These are phyloP conservation scores for Gambusia holbrooki DNA, from an alignment of 2,113 vertebrate genomes.

Conservation along the genomic window DNA sequence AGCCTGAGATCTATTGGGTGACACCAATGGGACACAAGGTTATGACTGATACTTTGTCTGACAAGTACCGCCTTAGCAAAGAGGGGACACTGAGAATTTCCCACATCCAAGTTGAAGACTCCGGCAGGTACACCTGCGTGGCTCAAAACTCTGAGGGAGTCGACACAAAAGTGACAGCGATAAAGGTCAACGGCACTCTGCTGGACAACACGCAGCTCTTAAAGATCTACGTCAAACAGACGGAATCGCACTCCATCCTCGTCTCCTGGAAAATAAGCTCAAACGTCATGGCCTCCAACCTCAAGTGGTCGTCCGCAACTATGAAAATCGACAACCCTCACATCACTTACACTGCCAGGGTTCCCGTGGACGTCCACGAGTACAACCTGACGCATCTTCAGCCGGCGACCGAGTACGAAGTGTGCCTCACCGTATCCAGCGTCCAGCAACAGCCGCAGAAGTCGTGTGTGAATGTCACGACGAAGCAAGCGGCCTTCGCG, in stretches of 20 bases:
- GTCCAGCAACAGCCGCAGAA: slow-evolving; percentile 92
- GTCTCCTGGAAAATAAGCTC: slow-evolving; percentile 97
- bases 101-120: slow-evolving; percentile 89
- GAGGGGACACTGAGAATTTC: slow-evolving; percentile 92
- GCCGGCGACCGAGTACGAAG: slow-evolving; percentile 94
- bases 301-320: slow-evolving; percentile 97
- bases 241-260: slow-evolving; percentile 91
- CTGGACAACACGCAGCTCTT: slow-evolving; percentile 91
- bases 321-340: slow-evolving; percentile 99
- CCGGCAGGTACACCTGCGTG: slow-evolving; percentile 94
- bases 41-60: slow-evolving; percentile 86
- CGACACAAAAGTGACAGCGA: slow-evolving; percentile 89
- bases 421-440: slow-evolving; percentile 94
- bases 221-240: slow-evolving; percentile 93
- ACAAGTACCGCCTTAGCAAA: slow-evolving; percentile 88
- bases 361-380: slow-evolving; percentile 95
- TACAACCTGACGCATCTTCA: slow-evolving; percentile 97
- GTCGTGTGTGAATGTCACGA: slow-evolving; percentile 96
- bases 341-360: slow-evolving; percentile 94
- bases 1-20: slow-evolving; percentile 98
- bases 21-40: slow-evolving; percentile 93
- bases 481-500: slow-evolving; percentile 87
- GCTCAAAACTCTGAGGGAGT: slow-evolving; percentile 94
- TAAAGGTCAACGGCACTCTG: slow-evolving; percentile 93
- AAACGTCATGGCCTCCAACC: slow-evolving; percentile 92